phyloP scores from a whole-genome alignment of 2,797 vertebrate species.

The Mormyrus proboscirostris region DNA sequence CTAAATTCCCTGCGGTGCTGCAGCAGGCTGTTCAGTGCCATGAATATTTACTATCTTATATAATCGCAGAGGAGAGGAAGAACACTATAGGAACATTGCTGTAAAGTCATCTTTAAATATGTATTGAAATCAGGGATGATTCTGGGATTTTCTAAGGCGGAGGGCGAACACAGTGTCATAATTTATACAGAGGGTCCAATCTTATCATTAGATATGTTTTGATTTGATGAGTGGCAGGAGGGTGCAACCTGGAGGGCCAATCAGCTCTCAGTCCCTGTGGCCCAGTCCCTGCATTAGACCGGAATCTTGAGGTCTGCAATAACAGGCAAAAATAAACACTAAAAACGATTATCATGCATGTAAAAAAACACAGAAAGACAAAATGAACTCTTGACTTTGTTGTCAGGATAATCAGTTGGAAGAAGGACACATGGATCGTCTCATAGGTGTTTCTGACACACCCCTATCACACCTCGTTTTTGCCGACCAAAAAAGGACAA shows the following conservation, averaged over 20 bases:
- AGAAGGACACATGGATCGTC: background rate
- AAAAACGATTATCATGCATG: background rate
- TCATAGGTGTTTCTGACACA: background rate
- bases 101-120: slow-evolving; percentile 25
- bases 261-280: background rate
- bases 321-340: background rate
- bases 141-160: background rate
- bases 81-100: slow-evolving; percentile 13
- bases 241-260: background rate
- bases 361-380: background rate
- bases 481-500: background rate
- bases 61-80: slow-evolving; percentile 14
- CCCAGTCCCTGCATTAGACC: background rate
- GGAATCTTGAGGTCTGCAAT: background rate
- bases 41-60: slow-evolving; percentile 1
- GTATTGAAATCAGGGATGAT: background rate
- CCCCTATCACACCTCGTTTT: background rate
- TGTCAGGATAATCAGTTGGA: background rate
- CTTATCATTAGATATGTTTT: background rate
- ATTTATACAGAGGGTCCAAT: background rate
- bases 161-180: background rate
- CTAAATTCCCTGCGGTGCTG: background rate
- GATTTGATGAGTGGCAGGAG: background rate
- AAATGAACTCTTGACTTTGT: background rate
- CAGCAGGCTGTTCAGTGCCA: background rate